Percentiles rank a stretch among this genome's conserved stretches.
phyloP scores from a whole-genome alignment of 1,140 invertebrate genomes.

The Ectropis grisescens region DNA sequence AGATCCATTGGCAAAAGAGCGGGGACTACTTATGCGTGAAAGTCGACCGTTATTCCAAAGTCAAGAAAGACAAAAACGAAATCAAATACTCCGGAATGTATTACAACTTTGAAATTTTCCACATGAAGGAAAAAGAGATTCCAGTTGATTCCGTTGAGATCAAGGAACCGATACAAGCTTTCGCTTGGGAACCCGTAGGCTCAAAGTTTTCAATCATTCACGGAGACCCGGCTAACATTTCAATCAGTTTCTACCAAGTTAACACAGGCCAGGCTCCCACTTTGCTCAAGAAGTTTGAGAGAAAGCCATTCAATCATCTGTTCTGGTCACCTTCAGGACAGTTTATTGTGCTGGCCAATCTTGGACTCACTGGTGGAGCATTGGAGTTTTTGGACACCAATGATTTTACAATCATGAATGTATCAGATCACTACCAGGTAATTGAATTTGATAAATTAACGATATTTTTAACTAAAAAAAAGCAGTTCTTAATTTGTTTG shows the following conservation, averaged over 20 bases:
- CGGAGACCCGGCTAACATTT: slow-evolving; percentile 90
- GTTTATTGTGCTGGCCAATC: slow-evolving; percentile 91
- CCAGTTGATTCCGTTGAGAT: slow-evolving; percentile 98
- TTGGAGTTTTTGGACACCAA: slow-evolving; percentile 96
- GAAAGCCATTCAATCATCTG: slow-evolving; percentile 92
- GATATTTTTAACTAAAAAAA: slow-evolving; percentile 1
- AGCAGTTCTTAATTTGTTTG: too few species aligned
- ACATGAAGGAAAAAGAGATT: slow-evolving; percentile 97
- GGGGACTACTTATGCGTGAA: slow-evolving; percentile 98
- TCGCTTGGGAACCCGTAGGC: slow-evolving; percentile 98
- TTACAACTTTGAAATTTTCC: slow-evolving; percentile 99
- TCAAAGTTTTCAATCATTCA: slow-evolving; percentile 97
- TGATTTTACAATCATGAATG: slow-evolving; percentile 95
- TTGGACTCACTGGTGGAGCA: slow-evolving; percentile 88
- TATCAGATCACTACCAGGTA: slow-evolving; percentile 90
- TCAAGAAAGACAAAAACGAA: slow-evolving; percentile 90
- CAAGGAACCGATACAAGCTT: slow-evolving; percentile 92
- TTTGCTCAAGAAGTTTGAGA: slow-evolving; percentile 91
- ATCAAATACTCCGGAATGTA: slow-evolving; percentile 97
- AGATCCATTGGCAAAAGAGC: slow-evolving; percentile 99
- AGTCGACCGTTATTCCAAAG: slow-evolving; percentile 96
- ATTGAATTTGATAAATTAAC: slow-evolving; percentile 7
- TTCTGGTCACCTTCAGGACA: slow-evolving; percentile 98
- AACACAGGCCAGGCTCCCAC: slow-evolving; percentile 89
- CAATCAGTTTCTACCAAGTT: slow-evolving; percentile 95